Percentiles rank a stretch among this genome's conserved stretches.
phyloP scores from a whole-genome alignment of 2,113 vertebrate species.

The Parotia lawesii region DNA sequence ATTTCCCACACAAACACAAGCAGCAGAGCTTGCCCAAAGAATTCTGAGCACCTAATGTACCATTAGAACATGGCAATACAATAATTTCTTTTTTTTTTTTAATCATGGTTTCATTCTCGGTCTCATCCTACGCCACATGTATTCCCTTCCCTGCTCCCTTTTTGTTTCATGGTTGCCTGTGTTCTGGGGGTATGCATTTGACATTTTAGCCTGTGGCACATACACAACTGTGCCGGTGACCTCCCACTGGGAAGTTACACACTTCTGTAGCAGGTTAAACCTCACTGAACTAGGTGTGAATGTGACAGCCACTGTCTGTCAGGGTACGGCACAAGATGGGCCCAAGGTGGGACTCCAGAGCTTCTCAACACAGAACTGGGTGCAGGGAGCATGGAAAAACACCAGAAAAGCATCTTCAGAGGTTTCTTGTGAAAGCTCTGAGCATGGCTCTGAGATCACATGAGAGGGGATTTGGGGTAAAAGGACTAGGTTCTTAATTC shows the following conservation, averaged over 20 bases:
- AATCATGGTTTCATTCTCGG: neutral
- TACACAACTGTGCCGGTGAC: neutral
- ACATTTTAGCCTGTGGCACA: neutral
- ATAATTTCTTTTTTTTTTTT: neutral
- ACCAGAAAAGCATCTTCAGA: neutral
- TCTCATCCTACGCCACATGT: neutral
- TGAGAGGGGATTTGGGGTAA: neutral
- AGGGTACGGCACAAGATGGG: fast-evolving
- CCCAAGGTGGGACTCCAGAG: neutral
- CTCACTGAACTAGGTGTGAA: neutral
- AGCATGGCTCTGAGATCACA: neutral
- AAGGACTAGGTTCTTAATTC: neutral
- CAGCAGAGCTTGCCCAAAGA: neutral
- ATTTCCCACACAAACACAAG: neutral
- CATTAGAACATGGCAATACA: neutral
- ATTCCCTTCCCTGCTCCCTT: neutral
- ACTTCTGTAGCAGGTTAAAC: neutral
- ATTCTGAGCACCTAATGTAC: neutral
- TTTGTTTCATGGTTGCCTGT: neutral
- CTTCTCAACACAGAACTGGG: neutral
- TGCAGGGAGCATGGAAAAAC: neutral
- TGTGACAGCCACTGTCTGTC: neutral
- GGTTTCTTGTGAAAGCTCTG: neutral
- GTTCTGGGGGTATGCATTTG: neutral
- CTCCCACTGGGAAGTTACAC: neutral